phyloP scores from a whole-genome alignment of 2,797 vertebrate genomes.

The Tadarida brasiliensis region DNA sequence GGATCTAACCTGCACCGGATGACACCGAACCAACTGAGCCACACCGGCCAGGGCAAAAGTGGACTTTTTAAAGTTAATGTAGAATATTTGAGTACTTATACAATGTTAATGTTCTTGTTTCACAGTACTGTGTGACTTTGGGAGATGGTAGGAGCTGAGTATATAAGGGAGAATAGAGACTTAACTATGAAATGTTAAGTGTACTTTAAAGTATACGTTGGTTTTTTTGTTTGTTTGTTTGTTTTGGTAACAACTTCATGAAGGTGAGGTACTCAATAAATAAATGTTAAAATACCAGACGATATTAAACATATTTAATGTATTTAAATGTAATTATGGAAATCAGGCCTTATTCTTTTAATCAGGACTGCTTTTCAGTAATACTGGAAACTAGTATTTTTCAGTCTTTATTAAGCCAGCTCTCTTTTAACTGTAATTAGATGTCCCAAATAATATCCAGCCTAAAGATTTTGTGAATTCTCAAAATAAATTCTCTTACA shows the following conservation, averaged over 20 bases:
- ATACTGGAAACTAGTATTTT: not conserved
- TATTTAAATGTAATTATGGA: not conserved
- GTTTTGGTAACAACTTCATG: not conserved
- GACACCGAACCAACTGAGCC: not conserved
- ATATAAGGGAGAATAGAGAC: not conserved
- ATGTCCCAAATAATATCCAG: conserved; percentile 5
- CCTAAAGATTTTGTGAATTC: conserved; percentile 22
- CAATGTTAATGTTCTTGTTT: not conserved
- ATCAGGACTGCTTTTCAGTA: conserved; percentile 32
- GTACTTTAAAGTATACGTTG: not conserved
- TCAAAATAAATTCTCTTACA: not conserved
- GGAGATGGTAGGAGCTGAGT: not conserved
- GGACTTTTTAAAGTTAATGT: conserved; percentile 11
- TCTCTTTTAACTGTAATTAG: conserved; percentile 11
- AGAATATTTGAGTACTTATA: not conserved
- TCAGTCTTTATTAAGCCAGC: not conserved
- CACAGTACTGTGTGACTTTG: not conserved
- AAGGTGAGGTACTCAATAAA: not conserved
- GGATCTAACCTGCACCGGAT: not conserved
- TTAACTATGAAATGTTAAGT: not conserved
- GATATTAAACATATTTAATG: not conserved
- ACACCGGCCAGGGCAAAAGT: not conserved
- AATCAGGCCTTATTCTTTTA: not conserved
- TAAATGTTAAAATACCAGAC: not conserved
- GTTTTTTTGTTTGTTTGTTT: not conserved